phyloP scores from a whole-genome alignment of 2,797 vertebrate species.

The Melopsittacus undulatus region DNA sequence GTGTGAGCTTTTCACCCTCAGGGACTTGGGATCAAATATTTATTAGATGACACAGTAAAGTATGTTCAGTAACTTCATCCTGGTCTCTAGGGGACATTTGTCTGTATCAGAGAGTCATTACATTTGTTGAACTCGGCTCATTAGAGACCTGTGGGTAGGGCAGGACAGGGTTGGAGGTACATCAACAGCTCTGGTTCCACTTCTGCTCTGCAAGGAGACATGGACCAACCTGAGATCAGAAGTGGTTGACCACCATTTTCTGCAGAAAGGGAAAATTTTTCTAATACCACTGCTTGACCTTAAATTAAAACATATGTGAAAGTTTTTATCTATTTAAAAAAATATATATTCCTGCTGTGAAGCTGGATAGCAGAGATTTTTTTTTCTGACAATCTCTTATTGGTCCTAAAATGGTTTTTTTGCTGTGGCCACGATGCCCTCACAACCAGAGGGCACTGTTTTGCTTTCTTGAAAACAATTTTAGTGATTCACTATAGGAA shows the following conservation, averaged over 20 bases:
- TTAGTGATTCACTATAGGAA: not conserved
- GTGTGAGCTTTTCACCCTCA: not conserved
- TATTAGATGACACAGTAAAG: not conserved
- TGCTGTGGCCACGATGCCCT: not conserved
- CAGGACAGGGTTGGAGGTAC: not conserved
- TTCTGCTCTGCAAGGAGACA: not conserved
- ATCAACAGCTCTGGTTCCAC: not conserved
- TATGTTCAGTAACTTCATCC: not conserved
- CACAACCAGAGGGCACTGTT: not conserved
- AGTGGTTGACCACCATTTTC: not conserved
- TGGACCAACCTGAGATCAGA: not conserved
- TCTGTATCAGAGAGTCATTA: not conserved
- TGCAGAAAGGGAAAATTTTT: not conserved
- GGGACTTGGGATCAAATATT: slow-evolving; percentile 8
- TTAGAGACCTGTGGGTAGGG: not conserved
- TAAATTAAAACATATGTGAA: not conserved
- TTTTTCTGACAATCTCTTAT: not conserved
- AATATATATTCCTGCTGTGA: not conserved
- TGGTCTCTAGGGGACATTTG: slow-evolving; percentile 11
- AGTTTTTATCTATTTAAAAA: not conserved
- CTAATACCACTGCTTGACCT: not conserved
- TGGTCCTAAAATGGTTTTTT: not conserved
- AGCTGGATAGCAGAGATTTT: not conserved
- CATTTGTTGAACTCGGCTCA: not conserved
- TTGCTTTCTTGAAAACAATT: not conserved